A percentile compares a stretch with the other conserved stretches of the same genome.
phyloP scores from a whole-genome alignment of 2,888 invertebrate species.

The Vanessa cardui region DNA sequence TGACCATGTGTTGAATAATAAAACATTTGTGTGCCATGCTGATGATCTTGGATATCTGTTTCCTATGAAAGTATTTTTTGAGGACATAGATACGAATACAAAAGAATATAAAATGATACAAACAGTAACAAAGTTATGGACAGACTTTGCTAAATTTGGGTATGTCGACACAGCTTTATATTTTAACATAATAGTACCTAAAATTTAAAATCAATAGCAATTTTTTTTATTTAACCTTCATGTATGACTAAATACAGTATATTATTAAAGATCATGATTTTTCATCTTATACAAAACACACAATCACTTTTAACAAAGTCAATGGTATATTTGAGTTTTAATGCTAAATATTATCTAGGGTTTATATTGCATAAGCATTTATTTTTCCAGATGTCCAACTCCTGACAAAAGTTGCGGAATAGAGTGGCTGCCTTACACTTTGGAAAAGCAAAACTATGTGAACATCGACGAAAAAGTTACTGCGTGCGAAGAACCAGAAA shows the following conservation, averaged over 20 bases:
- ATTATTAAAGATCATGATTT: too few relatives aligned
- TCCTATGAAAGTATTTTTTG: slow-evolving; percentile 35
- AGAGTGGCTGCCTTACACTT: slow-evolving; percentile 52
- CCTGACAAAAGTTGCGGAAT: slow-evolving; percentile 48
- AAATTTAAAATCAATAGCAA: too few relatives aligned
- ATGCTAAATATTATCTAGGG: too few relatives aligned
- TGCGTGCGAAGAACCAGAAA: slow-evolving; percentile 45
- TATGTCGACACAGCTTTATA: slow-evolving; percentile 41
- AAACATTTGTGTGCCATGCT: slow-evolving; percentile 29
- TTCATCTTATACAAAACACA: not conserved
- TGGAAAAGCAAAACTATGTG: slow-evolving; percentile 51
- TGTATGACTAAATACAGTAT: too few relatives aligned
- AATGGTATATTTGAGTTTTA: not conserved
- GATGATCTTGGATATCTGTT: slow-evolving; percentile 46
- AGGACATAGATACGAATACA: slow-evolving; percentile 48
- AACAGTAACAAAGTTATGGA: slow-evolving; percentile 59
- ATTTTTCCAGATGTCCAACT: slow-evolving; percentile 55
- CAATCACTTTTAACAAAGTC: not conserved
- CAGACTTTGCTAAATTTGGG: slow-evolving; percentile 68
- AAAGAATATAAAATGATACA: slow-evolving; percentile 54
- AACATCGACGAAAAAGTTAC: slow-evolving; percentile 52
- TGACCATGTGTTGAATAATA: slow-evolving; percentile 22
- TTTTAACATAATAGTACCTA: too few relatives aligned
- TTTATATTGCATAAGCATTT: not conserved
- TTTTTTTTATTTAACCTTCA: too few relatives aligned